Percentiles rank a stretch among this genome's conserved stretches.
Evolutionary conservation across 2,888 invertebrate genomes (phyloP).

Genomic region (Lymantria monacha): DNA sequence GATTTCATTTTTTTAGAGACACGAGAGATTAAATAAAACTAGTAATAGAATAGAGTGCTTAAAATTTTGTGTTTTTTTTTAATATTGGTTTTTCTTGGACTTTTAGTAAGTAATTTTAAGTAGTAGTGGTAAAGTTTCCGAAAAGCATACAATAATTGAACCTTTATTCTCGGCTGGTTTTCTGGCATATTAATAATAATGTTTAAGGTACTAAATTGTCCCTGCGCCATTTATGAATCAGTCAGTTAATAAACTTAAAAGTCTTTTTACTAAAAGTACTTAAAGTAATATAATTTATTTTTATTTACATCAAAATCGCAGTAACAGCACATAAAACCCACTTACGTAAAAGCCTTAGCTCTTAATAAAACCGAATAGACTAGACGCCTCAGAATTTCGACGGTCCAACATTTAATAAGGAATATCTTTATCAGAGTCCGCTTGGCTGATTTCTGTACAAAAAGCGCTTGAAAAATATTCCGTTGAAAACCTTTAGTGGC

Average conservation of each 20-base stretch:
- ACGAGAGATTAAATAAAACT: background rate
- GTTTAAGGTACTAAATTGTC: no score
- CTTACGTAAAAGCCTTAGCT: slow-evolving; percentile 4
- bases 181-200: no score
- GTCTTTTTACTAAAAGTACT: background rate
- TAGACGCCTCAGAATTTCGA: slow-evolving; percentile 18
- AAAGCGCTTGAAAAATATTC: slow-evolving; percentile 37
- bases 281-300: background rate
- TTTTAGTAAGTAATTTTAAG: no score
- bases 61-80: background rate
- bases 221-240: no score
- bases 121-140: no score
- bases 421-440: slow-evolving; percentile 42
- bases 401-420: slow-evolving; percentile 30
- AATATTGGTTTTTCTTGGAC: no score
- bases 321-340: background rate
- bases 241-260: no score
- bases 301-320: background rate
- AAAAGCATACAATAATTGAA: no score
- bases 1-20: background rate
- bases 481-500: slow-evolving; percentile 40
- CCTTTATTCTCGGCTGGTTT: no score
- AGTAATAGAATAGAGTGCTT: background rate
- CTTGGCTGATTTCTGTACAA: slow-evolving; percentile 48
- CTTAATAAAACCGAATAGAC: slow-evolving; percentile 4